Evolutionary conservation across 23 tunicate species (phyloP), one percentile per base, ranked within the genome.

Genomic region (Corella eumyota): DNA sequence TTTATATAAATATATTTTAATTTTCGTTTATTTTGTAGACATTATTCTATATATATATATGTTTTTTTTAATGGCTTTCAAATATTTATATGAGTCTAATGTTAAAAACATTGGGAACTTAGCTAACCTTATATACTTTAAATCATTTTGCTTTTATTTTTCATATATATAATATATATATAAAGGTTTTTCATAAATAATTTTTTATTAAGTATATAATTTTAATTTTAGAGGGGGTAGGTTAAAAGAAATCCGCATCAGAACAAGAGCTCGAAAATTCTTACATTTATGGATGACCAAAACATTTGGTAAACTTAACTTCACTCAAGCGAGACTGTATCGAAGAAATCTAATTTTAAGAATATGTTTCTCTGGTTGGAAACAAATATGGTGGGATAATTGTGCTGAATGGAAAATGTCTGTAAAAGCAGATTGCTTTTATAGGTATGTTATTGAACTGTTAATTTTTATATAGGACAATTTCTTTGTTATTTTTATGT

Each of bases 191-290:
- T n/a, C n/a, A n/a, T n/a, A n/a, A n/a, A n/a, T n/a, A n/a, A n/a
- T 40, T 40, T 40, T 11, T 40, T 40, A 40, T 40, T 15, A 9
- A 40, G 15, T 40, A 40, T 9, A 11, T 24, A 44, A 15, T 17
- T 0, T 27, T 4, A 0, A 28, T 53, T 61, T 2, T 38, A 79
- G 88, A 60, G 95, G 95, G 32, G 95, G 95, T 32, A 46, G 95
- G 6, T 66, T 86, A 32, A 86, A 86, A 60, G 95, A 86, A 60
- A 86, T 86, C 36, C 75, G 95, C 3, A 86, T 86, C 61, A 75
- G 95, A 52, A 77, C 85, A 26, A 79, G 66, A 64, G 95, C 95
- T 32, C 48, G 95, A 65, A 86, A 86, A 50, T 86, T 77, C 53
- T 66, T 86, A 32, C 61, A 64, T 45, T 35, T 86, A 20, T 86